phyloP scores from a whole-genome alignment of 2,888 invertebrate genomes.

The Eumacrocentrus americanus region DNA sequence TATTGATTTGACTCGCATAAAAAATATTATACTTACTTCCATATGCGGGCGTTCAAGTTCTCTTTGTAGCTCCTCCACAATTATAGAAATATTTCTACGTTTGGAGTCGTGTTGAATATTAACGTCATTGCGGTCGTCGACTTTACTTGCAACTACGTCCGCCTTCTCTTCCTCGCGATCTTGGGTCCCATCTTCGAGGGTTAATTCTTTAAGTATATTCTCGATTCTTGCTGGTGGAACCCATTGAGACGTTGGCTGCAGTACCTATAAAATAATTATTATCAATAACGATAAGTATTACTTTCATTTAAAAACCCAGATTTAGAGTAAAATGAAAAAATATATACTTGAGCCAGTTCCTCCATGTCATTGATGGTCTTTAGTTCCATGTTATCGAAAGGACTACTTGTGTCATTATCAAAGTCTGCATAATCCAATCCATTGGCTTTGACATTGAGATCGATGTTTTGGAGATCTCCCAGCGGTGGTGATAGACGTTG shows the following conservation, averaged over 20 bases:
- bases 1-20: slow-evolving; percentile 1
- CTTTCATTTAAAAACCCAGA: too few species aligned
- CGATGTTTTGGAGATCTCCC: slow-evolving; percentile 48
- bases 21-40: slow-evolving; percentile 44
- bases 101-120: slow-evolving; percentile 41
- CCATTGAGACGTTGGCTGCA: slow-evolving; percentile 55
- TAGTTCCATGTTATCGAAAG: slow-evolving; percentile 91
- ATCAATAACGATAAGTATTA: too few species aligned
- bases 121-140: slow-evolving; percentile 39
- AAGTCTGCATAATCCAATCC: slow-evolving; percentile 72
- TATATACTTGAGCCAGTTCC: slow-evolving; percentile 78
- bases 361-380: slow-evolving; percentile 93
- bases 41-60: slow-evolving; percentile 64
- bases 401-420: slow-evolving; percentile 89
- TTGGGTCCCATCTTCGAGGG: slow-evolving; percentile 39
- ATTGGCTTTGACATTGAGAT: slow-evolving; percentile 45
- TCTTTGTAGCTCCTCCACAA: slow-evolving; percentile 75
- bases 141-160: slow-evolving; percentile 33
- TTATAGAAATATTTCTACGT: slow-evolving; percentile 72
- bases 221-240: slow-evolving; percentile 47
- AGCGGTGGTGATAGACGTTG: slow-evolving; percentile 52
- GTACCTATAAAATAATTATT: slow-evolving; percentile 42
- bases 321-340: slow-evolving; percentile 28
- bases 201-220: slow-evolving; percentile 47
- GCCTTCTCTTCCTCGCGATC: slow-evolving; percentile 36